These are phyloP conservation scores for Sarcophilus harrisii DNA, from an alignment of 2,797 vertebrate genomes.

Conservation along the genomic window DNA sequence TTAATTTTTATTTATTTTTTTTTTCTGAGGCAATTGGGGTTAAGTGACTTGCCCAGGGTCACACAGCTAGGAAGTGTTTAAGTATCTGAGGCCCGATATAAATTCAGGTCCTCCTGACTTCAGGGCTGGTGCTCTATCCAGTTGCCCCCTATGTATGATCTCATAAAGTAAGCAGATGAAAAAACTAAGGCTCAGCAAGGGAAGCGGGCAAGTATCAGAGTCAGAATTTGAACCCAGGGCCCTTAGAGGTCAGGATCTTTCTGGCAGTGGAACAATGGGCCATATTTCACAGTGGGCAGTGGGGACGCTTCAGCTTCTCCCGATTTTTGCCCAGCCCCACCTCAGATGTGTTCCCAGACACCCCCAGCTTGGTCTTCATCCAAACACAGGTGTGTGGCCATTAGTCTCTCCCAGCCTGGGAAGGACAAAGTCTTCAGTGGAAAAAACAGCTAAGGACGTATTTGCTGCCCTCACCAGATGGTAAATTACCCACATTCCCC, in stretches of 20 bases:
- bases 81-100: too few relatives aligned
- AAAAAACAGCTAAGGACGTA: conserved; percentile 63
- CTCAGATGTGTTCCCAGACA: background rate
- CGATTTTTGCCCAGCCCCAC: background rate
- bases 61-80: too few relatives aligned
- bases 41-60: too few relatives aligned
- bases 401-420: conserved; percentile 44
- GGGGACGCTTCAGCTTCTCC: background rate
- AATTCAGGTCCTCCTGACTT: too few relatives aligned
- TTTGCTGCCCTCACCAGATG: conserved; percentile 65
- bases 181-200: background rate
- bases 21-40: too few relatives aligned
- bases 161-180: background rate
- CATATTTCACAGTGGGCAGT: background rate
- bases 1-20: too few relatives aligned
- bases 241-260: background rate
- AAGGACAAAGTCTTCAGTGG: conserved; percentile 54
- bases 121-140: too few relatives aligned
- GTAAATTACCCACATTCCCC: conserved; percentile 57
- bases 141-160: background rate
- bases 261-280: background rate
- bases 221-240: background rate
- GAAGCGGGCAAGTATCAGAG: background rate
- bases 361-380: background rate
- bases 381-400: conserved; percentile 58